Evolutionary conservation across 2,797 vertebrate species (phyloP).

Genomic region (Hippoglossus hippoglossus): DNA sequence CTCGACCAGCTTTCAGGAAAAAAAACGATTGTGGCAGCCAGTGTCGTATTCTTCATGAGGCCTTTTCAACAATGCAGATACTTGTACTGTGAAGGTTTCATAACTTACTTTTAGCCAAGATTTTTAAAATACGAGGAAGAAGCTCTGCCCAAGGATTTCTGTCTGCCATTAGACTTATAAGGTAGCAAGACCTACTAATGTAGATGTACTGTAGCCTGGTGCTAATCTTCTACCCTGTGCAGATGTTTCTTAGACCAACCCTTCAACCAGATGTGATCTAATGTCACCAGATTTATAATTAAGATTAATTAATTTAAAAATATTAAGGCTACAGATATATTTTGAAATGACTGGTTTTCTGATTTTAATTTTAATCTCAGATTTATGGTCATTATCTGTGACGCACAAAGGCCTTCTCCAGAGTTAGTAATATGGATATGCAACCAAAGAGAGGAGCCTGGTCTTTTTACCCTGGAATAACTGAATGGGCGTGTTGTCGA

Average conservation of each 20-base stretch:
- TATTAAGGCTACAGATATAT: background rate
- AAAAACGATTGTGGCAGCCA: slow-evolving; percentile 30
- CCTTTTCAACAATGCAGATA: slow-evolving; percentile 24
- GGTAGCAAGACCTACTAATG: background rate
- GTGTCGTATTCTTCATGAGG: slow-evolving; percentile 14
- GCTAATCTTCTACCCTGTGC: background rate
- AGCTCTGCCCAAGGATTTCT: slow-evolving; percentile 10
- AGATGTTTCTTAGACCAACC: slow-evolving; percentile 27
- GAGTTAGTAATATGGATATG: background rate
- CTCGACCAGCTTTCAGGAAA: slow-evolving; percentile 13
- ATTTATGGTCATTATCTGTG: background rate
- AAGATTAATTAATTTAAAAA: background rate
- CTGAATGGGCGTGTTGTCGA: no score
- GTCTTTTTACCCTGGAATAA: no score
- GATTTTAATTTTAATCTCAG: background rate
- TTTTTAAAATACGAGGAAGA: slow-evolving; percentile 21
- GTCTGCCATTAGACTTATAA: slow-evolving; percentile 13
- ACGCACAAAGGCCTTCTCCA: background rate
- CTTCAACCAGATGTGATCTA: slow-evolving; percentile 15
- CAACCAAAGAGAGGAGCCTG: background rate
- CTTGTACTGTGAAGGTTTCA: slow-evolving; percentile 19
- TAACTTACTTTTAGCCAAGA: slow-evolving; percentile 20
- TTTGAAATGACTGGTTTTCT: background rate
- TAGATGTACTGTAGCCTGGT: slow-evolving; percentile 14
- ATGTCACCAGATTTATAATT: slow-evolving; percentile 17